Conservation (phyloP, 2,113 vertebrate species). For the Spheniscus mendiculus region DNA sequence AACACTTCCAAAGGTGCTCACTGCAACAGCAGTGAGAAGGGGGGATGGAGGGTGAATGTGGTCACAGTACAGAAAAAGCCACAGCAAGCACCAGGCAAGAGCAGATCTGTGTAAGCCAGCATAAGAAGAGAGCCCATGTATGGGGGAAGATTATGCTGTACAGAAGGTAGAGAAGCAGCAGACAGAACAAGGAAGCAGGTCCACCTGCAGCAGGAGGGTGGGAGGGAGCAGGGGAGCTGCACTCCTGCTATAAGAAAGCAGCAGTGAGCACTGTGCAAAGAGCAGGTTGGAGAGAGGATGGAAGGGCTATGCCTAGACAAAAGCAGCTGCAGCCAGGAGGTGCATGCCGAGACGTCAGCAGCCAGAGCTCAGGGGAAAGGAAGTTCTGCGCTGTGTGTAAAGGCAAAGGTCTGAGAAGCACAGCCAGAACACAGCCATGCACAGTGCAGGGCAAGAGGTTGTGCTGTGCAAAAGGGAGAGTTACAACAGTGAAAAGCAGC, state of each 20-base stretch:
- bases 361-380: not conserved
- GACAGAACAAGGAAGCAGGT: not conserved
- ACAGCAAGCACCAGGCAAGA: not conserved
- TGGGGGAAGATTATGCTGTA: not conserved
- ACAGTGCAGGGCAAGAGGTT: not conserved
- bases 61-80: not conserved
- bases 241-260: not conserved
- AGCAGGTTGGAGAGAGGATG: not conserved
- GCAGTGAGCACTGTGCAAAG: not conserved
- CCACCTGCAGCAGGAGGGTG: not conserved
- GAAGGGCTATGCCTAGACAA: not conserved
- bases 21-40: not conserved
- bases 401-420: not conserved
- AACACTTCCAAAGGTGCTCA: not conserved
- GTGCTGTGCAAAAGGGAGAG: not conserved
- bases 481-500: not conserved
- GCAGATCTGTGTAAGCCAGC: not conserved
- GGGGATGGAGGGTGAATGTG: not conserved
- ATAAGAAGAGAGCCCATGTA: not conserved
- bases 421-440: rapidly evolving
- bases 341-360: rapidly evolving
- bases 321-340: not conserved
- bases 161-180: not conserved
- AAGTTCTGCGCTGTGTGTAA: not conserved
- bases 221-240: not conserved